Conservation (phyloP, 2,113 vertebrate genomes). For the Garra rufa region DNA sequence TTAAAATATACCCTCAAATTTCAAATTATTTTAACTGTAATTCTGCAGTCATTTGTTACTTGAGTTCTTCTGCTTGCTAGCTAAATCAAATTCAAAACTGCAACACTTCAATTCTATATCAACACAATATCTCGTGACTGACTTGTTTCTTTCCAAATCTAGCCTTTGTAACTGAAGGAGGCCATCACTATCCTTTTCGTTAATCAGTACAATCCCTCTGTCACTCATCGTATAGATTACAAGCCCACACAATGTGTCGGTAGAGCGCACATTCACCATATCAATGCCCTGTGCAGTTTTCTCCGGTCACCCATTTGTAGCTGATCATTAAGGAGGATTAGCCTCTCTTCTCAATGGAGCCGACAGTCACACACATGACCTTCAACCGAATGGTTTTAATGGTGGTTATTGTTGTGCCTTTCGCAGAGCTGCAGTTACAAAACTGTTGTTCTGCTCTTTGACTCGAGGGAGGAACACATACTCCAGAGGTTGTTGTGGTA, state of each 20-base stretch:
- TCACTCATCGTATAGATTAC: not conserved
- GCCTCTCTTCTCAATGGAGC: not conserved
- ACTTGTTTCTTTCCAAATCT: not conserved
- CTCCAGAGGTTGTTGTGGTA: not conserved
- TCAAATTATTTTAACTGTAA: not conserved
- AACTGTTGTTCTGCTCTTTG: not conserved
- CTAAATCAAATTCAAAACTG: not conserved
- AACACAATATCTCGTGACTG: not conserved
- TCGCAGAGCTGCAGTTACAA: not conserved
- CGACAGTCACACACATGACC: constrained; percentile 22
- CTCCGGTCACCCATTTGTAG: not conserved
- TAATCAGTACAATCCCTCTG: not conserved
- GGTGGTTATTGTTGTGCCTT: constrained; percentile 19
- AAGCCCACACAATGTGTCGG: not conserved
- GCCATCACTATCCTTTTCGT: not conserved
- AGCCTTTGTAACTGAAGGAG: not conserved
- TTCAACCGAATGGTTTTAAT: constrained; percentile 14
- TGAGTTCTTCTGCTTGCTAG: not conserved
- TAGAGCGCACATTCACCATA: not conserved
- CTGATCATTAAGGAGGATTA: constrained; percentile 24
- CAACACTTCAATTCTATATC: not conserved
- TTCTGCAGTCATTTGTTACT: not conserved
- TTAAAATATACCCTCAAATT: not conserved
- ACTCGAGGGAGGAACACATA: not conserved
- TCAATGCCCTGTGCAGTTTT: constrained; percentile 9